A percentile compares a stretch with the other conserved stretches of the same genome.
These are phyloP conservation scores for Caenorhabditis remanei DNA, from an alignment of 1,140 invertebrate genomes.

Conservation along the genomic window DNA sequence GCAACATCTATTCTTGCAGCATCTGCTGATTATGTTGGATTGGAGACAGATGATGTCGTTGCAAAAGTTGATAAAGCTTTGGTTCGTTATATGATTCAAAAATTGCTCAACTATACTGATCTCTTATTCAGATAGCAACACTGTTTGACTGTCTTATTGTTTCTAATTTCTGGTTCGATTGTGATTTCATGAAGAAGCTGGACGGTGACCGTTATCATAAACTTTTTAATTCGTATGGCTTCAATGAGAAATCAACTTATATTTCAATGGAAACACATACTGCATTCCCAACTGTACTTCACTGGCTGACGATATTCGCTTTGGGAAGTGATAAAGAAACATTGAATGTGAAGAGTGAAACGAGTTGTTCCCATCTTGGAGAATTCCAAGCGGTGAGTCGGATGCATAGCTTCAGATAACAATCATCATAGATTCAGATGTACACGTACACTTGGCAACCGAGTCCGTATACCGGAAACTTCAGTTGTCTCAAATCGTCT, in stretches of 20 bases:
- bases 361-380: conserved; percentile 40
- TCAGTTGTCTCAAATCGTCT: conserved; percentile 19
- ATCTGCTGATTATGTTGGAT: conserved; percentile 42
- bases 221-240: conserved; percentile 17
- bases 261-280: conserved; percentile 48
- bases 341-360: conserved; percentile 49
- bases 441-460: conserved; percentile 42
- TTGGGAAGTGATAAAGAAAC: conserved; percentile 51
- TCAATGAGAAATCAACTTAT: conserved; percentile 30
- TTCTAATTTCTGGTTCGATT: conserved; percentile 36
- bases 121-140: neutral
- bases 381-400: conserved; percentile 40
- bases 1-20: conserved; percentile 50
- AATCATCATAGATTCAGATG: conserved; percentile 22
- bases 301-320: conserved; percentile 26
- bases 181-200: conserved; percentile 31
- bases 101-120: neutral
- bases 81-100: neutral
- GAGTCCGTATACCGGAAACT: conserved; percentile 22
- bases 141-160: conserved; percentile 12
- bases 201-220: conserved; percentile 12
- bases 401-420: neutral
- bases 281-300: conserved; percentile 21
- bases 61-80: conserved; percentile 26
- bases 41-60: conserved; percentile 2